Evolutionary conservation across 2,113 vertebrate species (phyloP), one percentile per base, ranked within the genome.

Genomic region (Grus americana): DNA sequence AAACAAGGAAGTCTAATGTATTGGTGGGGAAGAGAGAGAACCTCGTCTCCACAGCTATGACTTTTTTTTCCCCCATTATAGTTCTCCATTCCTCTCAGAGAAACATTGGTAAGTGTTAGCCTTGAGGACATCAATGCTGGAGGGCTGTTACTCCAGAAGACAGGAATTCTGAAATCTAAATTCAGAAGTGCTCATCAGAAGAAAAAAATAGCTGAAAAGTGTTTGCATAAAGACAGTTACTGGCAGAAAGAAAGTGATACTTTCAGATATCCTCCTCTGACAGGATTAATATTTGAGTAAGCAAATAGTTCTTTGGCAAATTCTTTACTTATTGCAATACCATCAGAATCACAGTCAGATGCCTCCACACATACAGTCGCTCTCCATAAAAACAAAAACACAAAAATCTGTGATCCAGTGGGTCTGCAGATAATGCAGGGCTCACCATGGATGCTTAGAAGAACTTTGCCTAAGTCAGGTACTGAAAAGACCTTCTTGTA

Each of bases 211-310:
- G 38, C 61, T 42, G 21, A 85, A 68, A 79, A 89, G 65, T 54
- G 52, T 92, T 92, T 91, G 74, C 52, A 87, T 30, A 79, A 79
- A 92, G 94, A 86, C 49, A 83, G 89, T 65, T 74, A 94, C 52
- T 87, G 66, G 71, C 91, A 96, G 73, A 26, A 90, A 91, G 49
- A 52, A 96, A 94, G 93, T 34, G 40, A 93, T 79, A 84, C 54
- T 91, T 91, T 54, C 49, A 82, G 87, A 87, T 82, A 93, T 68
- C 47, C 36, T 87, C 42, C 61, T 75, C 70, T 89, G 44, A 94
- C 36, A 62, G 62, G 87, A 95, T 86, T 92, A 95, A 84, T 90
- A 91, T 93, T 94, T 92, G 86, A 93, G 71, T 62, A 86, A 93
- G 74, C 54, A 92, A 92, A 92, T 40, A 93, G 57, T 19, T 95